A percentile compares a stretch with the other conserved stretches of the same genome.
These are phyloP conservation scores for Zaprionus inermis DNA, from an alignment of 1,140 invertebrate genomes.

Conservation along the genomic window DNA sequence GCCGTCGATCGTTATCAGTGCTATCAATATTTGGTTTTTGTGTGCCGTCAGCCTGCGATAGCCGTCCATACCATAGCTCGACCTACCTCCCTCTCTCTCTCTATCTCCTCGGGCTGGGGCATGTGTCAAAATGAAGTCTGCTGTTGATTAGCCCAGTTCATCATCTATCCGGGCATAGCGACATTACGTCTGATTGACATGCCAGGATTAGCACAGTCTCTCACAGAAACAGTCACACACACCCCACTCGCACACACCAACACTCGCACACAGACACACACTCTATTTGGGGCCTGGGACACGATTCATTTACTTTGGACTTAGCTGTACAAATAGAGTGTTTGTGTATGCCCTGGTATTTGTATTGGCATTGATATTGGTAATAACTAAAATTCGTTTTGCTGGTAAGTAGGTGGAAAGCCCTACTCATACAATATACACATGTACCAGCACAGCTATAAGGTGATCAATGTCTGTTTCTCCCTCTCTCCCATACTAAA, in stretches of 20 bases:
- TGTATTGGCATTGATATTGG: constrained; percentile 77
- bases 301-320: constrained; percentile 70
- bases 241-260: neutral
- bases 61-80: neutral
- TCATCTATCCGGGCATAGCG: constrained; percentile 49
- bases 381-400: constrained; percentile 69
- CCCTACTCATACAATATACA: constrained; percentile 33
- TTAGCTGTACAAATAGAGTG: constrained; percentile 69
- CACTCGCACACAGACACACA: constrained; percentile 10
- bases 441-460: constrained; percentile 28
- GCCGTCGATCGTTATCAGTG: constrained; percentile 65
- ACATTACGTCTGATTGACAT: constrained; percentile 67
- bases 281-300: constrained; percentile 4
- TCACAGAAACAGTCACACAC: constrained; percentile 14
- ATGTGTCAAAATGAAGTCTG: constrained; percentile 75
- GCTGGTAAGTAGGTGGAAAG: constrained; percentile 52
- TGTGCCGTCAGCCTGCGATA: constrained; percentile 23
- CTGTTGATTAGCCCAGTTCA: constrained; percentile 50
- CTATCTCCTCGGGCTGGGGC: neutral
- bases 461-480: constrained; percentile 15
- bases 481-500: constrained; percentile 25
- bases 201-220: constrained; percentile 68
- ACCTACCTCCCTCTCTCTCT: neutral
- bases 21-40: constrained; percentile 76
- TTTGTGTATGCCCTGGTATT: constrained; percentile 48